Conservation (phyloP, 1,140 invertebrate genomes). For the Bombus picipes region DNA sequence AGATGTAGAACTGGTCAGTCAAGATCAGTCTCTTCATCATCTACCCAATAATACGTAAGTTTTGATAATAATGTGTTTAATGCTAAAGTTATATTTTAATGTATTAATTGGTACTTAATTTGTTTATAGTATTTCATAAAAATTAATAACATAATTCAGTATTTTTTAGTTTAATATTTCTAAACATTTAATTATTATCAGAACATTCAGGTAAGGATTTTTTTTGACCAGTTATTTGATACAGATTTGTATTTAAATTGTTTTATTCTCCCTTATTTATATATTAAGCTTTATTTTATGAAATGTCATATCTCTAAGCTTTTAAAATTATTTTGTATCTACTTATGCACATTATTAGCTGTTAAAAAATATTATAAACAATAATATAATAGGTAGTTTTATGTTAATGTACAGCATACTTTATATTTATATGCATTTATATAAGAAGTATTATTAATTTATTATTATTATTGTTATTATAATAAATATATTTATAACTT, state of each 20-base stretch:
- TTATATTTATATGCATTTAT: background rate
- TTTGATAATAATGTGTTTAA: slow-evolving; percentile 28
- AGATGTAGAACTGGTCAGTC: slow-evolving; percentile 76
- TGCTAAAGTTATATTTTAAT: background rate
- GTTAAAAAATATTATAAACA: background rate
- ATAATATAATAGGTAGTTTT: background rate
- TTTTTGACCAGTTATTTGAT: background rate
- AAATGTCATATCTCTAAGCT: background rate
- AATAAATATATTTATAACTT: slow-evolving; percentile 3
- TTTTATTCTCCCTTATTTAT: background rate
- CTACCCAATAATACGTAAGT: slow-evolving; percentile 76
- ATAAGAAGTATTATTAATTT: background rate
- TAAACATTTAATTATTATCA: slow-evolving; percentile 20
- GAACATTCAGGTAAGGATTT: slow-evolving; percentile 5
- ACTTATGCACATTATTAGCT: background rate
- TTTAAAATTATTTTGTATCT: background rate
- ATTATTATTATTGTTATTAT: background rate
- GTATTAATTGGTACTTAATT: background rate
- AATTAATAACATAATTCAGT: background rate
- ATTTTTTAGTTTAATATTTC: slow-evolving; percentile 12
- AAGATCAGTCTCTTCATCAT: slow-evolving; percentile 73
- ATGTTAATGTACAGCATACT: background rate
- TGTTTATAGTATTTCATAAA: background rate
- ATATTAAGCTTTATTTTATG: background rate
- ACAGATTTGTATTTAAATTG: background rate